phyloP scores from a whole-genome alignment of 2,888 invertebrate species.

The Lasius platythorax region DNA sequence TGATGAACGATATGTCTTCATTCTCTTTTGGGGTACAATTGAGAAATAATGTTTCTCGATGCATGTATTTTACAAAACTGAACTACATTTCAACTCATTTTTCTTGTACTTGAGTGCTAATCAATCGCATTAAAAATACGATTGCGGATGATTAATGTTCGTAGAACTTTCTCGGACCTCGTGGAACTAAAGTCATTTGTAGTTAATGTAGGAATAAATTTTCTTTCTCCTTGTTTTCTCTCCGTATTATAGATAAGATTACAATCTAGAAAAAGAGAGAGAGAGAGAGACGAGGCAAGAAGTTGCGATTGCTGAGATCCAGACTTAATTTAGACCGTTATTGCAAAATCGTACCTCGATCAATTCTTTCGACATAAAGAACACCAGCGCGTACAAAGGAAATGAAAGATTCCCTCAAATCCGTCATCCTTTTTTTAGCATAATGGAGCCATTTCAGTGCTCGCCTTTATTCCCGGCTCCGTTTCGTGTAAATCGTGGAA shows the following conservation, averaged over 20 bases:
- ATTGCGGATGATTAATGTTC: neutral
- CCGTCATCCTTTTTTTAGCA: neutral
- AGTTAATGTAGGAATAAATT: neutral
- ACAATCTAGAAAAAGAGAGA: neutral
- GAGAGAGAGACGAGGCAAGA: neutral
- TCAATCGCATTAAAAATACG: conserved; percentile 23
- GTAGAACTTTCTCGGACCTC: neutral
- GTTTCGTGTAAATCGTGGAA: conserved; percentile 32
- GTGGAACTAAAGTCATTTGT: neutral
- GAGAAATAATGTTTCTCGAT: conserved; percentile 20
- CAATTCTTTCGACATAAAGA: neutral
- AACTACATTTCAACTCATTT: conserved; percentile 24
- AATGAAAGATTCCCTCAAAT: neutral
- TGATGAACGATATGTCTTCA: conserved; percentile 35
- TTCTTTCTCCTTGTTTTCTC: neutral
- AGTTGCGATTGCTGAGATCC: neutral
- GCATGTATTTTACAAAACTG: conserved; percentile 7
- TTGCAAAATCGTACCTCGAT: neutral
- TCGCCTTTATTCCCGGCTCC: neutral
- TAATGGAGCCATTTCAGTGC: neutral
- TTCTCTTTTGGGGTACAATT: neutral
- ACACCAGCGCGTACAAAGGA: neutral
- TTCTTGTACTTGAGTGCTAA: neutral
- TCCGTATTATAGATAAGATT: neutral
- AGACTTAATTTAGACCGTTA: neutral